Evolutionary conservation across 2,888 invertebrate genomes (phyloP).

Genomic region (Globia sparganii): DNA sequence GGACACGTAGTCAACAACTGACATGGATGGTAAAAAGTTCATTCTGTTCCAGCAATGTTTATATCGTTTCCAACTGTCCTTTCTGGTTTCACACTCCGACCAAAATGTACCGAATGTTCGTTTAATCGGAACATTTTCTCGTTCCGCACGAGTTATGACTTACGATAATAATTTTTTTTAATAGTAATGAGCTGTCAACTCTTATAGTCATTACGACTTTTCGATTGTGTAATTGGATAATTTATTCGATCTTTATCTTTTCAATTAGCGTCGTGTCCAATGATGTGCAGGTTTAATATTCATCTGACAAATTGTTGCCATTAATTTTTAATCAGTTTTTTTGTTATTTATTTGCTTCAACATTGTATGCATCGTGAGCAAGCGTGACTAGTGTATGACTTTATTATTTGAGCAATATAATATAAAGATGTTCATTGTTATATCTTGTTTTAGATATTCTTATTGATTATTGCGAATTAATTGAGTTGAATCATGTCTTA

Average conservation of each 20-base stretch:
- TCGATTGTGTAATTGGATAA: slow-evolving; percentile 82
- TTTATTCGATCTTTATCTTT: slow-evolving; percentile 81
- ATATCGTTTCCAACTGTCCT: slow-evolving; percentile 66
- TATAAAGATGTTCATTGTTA: slow-evolving; percentile 7
- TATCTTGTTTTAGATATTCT: background rate
- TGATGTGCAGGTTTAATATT: slow-evolving; percentile 67
- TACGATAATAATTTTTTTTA: slow-evolving; percentile 72
- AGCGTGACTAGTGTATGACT: slow-evolving; percentile 11
- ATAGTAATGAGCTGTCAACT: slow-evolving; percentile 79
- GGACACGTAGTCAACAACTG: slow-evolving; percentile 76
- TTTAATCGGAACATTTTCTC: slow-evolving; percentile 69
- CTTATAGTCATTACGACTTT: slow-evolving; percentile 75
- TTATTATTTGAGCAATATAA: slow-evolving; percentile 10
- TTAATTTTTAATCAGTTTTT: slow-evolving; percentile 63
- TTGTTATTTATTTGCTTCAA: slow-evolving; percentile 51
- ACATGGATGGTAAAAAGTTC: slow-evolving; percentile 75
- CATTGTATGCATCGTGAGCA: slow-evolving; percentile 33
- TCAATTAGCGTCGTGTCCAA: slow-evolving; percentile 76
- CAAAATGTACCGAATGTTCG: slow-evolving; percentile 63
- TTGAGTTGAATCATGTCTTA: slow-evolving; percentile 7
- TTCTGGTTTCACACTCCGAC: slow-evolving; percentile 72
- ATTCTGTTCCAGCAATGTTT: slow-evolving; percentile 71
- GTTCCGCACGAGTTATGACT: slow-evolving; percentile 66
- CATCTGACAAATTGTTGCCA: slow-evolving; percentile 74
- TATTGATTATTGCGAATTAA: slow-evolving; percentile 3